Conservation (phyloP, 2,888 invertebrate genomes). For the Drosophila nr. perissopoda region DNA sequence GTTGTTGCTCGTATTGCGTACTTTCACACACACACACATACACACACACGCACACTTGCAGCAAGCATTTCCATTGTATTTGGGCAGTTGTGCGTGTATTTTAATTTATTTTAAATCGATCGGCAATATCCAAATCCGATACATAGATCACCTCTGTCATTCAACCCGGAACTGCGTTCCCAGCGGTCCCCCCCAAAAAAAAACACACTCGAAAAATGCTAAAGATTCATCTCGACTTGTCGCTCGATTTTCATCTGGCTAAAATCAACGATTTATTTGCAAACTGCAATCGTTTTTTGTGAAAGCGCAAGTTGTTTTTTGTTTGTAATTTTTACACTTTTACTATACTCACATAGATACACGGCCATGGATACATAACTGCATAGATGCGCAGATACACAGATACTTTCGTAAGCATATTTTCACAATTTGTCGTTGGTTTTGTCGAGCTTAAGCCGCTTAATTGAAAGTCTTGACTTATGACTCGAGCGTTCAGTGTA, state of each 20-base stretch:
- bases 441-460: constrained; percentile 69
- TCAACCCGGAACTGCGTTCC: constrained; percentile 72
- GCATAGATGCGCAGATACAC: constrained; percentile 39
- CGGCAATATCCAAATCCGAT: constrained; percentile 40
- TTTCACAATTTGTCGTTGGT: constrained; percentile 60
- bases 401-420: constrained; percentile 66
- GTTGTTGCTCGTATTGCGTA: constrained; percentile 28
- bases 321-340: constrained; percentile 74
- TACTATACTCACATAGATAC: constrained; percentile 47
- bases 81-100: constrained; percentile 73
- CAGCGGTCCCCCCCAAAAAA: not conserved
- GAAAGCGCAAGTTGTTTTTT: constrained; percentile 72
- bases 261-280: constrained; percentile 36
- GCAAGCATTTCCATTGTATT: constrained; percentile 57
- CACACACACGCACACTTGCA: not conserved
- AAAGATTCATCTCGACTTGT: constrained; percentile 46
- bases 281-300: constrained; percentile 58
- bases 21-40: constrained; percentile 57
- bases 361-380: constrained; percentile 22
- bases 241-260: constrained; percentile 32
- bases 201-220: constrained; percentile 21
- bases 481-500: constrained; percentile 52
- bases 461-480: constrained; percentile 80
- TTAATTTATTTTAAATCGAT: constrained; percentile 78
- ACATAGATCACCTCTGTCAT: constrained; percentile 45